These are phyloP conservation scores for Lacerta bilineata DNA, from an alignment of 2,797 vertebrate genomes.

Conservation along the genomic window DNA sequence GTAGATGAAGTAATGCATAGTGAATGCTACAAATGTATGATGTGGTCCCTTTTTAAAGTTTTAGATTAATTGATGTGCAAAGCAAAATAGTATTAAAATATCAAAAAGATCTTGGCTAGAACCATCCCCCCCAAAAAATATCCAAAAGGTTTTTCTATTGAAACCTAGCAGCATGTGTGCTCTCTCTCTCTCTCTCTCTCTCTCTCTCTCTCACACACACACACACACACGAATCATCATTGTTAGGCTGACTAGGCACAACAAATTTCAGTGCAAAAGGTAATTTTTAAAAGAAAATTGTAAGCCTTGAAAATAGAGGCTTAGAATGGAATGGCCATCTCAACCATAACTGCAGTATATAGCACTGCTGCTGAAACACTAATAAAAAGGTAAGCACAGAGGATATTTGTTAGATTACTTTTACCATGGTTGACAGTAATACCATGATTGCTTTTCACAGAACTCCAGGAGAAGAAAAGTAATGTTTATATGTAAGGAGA, in stretches of 20 bases:
- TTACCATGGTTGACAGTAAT: constrained; percentile 42
- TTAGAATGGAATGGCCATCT: constrained; percentile 43
- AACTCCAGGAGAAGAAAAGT: constrained; percentile 56
- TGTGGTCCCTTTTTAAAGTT: not conserved
- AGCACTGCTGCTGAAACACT: constrained; percentile 35
- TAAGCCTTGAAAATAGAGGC: constrained; percentile 36
- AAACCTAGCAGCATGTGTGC: not conserved
- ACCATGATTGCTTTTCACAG: constrained; percentile 50
- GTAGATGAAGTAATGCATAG: not conserved
- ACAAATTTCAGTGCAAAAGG: constrained; percentile 43
- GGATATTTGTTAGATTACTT: constrained; percentile 61
- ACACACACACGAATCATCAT: not conserved
- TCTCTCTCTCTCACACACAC: not conserved
- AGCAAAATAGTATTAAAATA: not conserved
- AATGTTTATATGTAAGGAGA: constrained; percentile 55
- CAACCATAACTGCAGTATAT: constrained; percentile 51
- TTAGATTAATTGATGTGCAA: not conserved
- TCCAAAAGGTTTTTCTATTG: not conserved
- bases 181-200: not conserved
- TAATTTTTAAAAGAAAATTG: constrained; percentile 44
- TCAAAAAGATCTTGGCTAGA: not conserved
- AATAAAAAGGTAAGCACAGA: constrained; percentile 58
- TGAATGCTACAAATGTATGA: not conserved
- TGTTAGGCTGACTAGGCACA: constrained; percentile 40
- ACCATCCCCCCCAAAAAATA: not conserved